Percentiles rank a stretch among this genome's conserved stretches.
These are phyloP conservation scores for Mirza zaza DNA, from an alignment of 2,113 vertebrate genomes.

Conservation along the genomic window DNA sequence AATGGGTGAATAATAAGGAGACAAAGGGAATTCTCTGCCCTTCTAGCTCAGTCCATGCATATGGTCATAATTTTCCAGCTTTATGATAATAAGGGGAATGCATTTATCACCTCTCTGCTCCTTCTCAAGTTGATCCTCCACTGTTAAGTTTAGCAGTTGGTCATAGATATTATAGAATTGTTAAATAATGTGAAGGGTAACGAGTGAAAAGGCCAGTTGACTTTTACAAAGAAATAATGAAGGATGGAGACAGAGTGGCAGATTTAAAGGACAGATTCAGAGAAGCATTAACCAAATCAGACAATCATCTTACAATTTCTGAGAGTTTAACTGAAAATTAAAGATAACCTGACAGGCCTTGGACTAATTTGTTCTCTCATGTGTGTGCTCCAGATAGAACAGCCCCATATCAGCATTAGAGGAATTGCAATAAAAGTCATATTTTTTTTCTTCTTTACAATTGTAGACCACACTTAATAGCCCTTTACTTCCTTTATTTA, in stretches of 20 bases:
- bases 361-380: background rate
- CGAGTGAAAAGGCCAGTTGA: background rate
- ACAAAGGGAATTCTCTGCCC: conserved; percentile 50
- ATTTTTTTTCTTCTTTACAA: conserved; percentile 16
- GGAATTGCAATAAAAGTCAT: background rate
- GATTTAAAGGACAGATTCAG: conserved; percentile 2
- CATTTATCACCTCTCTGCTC: conserved; percentile 59
- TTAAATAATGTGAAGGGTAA: conserved; percentile 38
- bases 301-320: background rate
- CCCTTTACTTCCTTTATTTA: background rate
- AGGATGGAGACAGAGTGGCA: background rate
- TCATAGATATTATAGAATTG: conserved; percentile 24
- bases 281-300: background rate
- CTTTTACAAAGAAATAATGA: conserved; percentile 57
- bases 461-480: background rate
- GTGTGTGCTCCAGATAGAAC: background rate
- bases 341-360: background rate
- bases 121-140: conserved; percentile 60
- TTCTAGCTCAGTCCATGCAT: conserved; percentile 23
- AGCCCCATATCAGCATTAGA: background rate
- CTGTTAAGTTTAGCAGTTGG: conserved; percentile 49
- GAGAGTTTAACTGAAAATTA: background rate
- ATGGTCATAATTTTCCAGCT: conserved; percentile 70
- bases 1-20: conserved; percentile 62
- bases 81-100: conserved; percentile 69